Percentiles rank a stretch among this genome's conserved stretches.
Evolutionary conservation across 2,888 invertebrate species (phyloP).

Genomic region (Sturmia bella): DNA sequence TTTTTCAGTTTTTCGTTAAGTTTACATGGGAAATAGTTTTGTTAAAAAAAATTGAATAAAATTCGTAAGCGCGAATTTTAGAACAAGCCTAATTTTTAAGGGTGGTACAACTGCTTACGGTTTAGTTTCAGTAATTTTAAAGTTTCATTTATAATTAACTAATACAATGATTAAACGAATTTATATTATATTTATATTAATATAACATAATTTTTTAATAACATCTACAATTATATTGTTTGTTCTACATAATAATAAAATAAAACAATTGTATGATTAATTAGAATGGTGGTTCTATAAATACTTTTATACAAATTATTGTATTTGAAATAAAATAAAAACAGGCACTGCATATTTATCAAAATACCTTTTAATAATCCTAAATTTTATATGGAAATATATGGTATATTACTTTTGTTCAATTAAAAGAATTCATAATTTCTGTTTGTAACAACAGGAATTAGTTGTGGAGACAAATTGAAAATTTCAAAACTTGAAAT

Average conservation of each 20-base stretch:
- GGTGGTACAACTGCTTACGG: no score
- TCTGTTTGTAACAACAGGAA: no score
- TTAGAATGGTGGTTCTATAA: constrained; percentile 12
- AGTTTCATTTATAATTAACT: constrained; percentile 11
- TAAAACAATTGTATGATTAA: constrained; percentile 52
- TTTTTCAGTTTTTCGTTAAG: no score
- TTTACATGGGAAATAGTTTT: no score
- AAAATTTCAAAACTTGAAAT: no score
- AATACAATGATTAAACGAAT: neutral
- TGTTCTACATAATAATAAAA: constrained; percentile 12
- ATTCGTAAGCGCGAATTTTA: no score
- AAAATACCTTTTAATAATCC: neutral
- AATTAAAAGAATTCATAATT: no score
- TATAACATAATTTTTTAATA: constrained; percentile 12
- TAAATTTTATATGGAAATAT: neutral
- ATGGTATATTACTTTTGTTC: no score
- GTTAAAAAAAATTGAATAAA: no score
- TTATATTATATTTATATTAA: constrained; percentile 9
- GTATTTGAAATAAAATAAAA: constrained; percentile 38
- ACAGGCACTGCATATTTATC: constrained; percentile 59
- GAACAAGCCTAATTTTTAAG: no score
- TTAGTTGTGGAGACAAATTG: no score
- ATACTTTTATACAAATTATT: constrained; percentile 5
- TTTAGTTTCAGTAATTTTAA: no score
- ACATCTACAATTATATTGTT: constrained; percentile 21